Evolutionary conservation across 2,888 invertebrate species (phyloP), one percentile per base, ranked within the genome.

Genomic region (Cantharis lateralis): DNA sequence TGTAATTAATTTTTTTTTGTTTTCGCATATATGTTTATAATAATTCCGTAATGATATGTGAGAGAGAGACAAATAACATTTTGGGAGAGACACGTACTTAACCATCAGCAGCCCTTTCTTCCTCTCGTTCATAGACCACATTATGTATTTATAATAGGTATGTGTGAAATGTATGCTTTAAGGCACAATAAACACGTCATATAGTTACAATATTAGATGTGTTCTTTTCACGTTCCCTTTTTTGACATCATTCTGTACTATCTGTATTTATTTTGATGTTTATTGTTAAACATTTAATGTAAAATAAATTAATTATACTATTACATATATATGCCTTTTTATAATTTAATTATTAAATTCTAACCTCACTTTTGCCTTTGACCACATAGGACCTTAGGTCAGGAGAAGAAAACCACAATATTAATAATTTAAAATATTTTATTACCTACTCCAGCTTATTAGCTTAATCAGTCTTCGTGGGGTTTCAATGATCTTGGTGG

Each of bases 181-280:
- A 88, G 87, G 87, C 87, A 87, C 87, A 87, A 87, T 91, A 92
- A 89, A 92, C 91, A 91, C 91, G 91, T 91, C 91, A 91, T 91
- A 90, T 90, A 90, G 90, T 91, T 92, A 91, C 91, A 91, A 90
- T 91, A 90, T 81, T 82, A 82, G 78, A 79, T 80, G 80, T 81
- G 82, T 82, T 82, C 80, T 78, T 80, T 82, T 78, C 80, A 79
- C 81, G 80, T 83, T 82, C 81, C 81, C 80, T 80, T 80, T 24
- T 79, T 78, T 79, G 70, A 81, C 82, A 81, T 80, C 82, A 82
- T 82, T 83, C 82, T 83, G 82, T 82, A 80, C 75, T 80, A 76
- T 82, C 83, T 85, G 84, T 85, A 85, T 84, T 86, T 85, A 85
- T 86, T 85, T 85, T 83, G 84, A 84, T 86, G 85, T 85, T 84